Conservation (phyloP, 2,113 vertebrate species). For the Lepus europaeus region DNA sequence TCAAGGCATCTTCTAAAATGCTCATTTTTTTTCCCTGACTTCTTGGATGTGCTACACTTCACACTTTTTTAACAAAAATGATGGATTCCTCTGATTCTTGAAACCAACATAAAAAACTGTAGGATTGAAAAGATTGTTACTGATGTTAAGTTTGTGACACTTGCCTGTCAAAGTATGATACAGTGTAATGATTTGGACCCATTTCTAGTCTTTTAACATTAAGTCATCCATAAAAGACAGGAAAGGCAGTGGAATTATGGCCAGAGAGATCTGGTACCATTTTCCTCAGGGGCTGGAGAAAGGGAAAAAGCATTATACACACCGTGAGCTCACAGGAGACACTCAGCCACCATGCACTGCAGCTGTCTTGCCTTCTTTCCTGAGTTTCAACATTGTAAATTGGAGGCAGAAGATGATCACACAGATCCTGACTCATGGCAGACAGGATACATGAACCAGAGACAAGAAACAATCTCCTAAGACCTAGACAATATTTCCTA, state of each 20-base stretch:
- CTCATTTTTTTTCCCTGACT: background rate
- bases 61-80: constrained; percentile 34
- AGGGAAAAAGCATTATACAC: background rate
- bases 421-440: background rate
- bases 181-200: constrained; percentile 37
- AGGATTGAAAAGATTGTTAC: background rate
- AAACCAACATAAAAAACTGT: constrained; percentile 36
- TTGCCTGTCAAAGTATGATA: constrained; percentile 37
- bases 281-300: background rate
- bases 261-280: constrained; percentile 14
- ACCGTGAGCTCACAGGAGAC: background rate
- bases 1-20: constrained; percentile 23
- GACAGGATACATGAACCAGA: background rate
- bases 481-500: background rate
- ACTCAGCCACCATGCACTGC: background rate
- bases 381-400: constrained; percentile 14
- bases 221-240: constrained; percentile 32
- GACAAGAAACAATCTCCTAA: background rate
- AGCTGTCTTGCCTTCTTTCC: background rate
- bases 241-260: constrained; percentile 1
- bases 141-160: background rate
- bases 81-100: background rate
- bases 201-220: constrained; percentile 62
- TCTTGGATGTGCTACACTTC: background rate
- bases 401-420: background rate